Base-by-base conservation (phyloP, 2,888 invertebrate genomes). In the Cataglyphis livida region DNA sequence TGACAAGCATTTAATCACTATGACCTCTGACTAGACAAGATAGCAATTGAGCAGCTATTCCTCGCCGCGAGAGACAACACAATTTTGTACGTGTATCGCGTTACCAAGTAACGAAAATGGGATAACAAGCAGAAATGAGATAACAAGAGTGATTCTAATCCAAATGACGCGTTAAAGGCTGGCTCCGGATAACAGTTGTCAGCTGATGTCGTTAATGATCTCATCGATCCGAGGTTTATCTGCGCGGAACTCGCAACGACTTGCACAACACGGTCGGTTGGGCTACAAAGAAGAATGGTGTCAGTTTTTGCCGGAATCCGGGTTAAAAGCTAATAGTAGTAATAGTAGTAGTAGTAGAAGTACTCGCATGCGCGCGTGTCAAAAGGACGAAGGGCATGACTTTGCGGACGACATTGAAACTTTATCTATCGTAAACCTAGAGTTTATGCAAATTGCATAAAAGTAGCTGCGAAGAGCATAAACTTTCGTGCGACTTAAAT, bases 171-270 rank as follows among this genome's bases (percentile, higher is more conserved):
- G 59, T 79, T 79, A 79, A 79, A 59, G 21, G 59, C 32, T 54
- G 70, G 28, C 12, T 25, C 59, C 25, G 44, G 21, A n/a, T 6
- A 44, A 51, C 21, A 32, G 28, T 57, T 18, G 68, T 68, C 73
- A 71, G 54, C 59, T 44, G 35, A 70, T 70, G 41, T 35, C 54
- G 44, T 79, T 79, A 71, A 79, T 35, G 78, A 64, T 59, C 44
- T 38, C 57, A 59, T 71, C 73, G 71, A 79, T 79, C 78, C 57
- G 21, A 21, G 71, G 70, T 57, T 78, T 78, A 70, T 59, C 78
- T 70, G 21, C 18, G 57, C 76, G 41, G 15, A 12, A 25, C 28
- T 57, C 35, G 4, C 44, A 38, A 21, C 28, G 41, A 38, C 32
- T 18, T 38, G 54, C 41, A 38, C 41, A 41, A 3, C 25, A 57